phyloP scores from a whole-genome alignment of 2,797 vertebrate species.

The Betta splendens region DNA sequence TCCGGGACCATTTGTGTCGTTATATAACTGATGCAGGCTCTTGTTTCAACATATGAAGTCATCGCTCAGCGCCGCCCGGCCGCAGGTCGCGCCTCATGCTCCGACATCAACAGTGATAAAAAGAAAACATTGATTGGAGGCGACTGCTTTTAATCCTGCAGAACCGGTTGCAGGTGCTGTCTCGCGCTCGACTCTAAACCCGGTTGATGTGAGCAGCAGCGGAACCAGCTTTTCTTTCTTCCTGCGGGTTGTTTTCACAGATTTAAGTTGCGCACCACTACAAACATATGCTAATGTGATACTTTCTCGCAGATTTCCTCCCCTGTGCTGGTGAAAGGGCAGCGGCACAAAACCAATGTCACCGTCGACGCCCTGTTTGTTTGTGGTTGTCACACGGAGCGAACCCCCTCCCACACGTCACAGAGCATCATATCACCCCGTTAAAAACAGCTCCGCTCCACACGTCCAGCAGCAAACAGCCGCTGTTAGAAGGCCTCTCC shows the following conservation, averaged over 20 bases:
- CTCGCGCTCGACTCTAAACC: slow-evolving; percentile 38
- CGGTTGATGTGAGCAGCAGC: slow-evolving; percentile 1
- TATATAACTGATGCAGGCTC: slow-evolving; percentile 37
- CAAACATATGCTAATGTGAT: slow-evolving; percentile 33
- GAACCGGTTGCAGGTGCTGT: not conserved
- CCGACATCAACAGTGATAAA: not conserved
- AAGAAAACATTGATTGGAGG: not conserved
- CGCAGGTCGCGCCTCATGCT: slow-evolving; percentile 18
- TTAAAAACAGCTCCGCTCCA: slow-evolving; percentile 42
- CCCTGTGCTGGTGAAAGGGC: slow-evolving; percentile 23
- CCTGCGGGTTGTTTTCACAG: slow-evolving; percentile 11
- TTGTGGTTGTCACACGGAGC: slow-evolving; percentile 4
- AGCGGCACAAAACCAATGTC: slow-evolving; percentile 35
- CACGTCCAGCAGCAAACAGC: slow-evolving; percentile 51
- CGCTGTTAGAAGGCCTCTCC: slow-evolving; percentile 26
- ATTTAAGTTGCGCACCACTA: slow-evolving; percentile 18
- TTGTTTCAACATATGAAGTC: slow-evolving; percentile 14
- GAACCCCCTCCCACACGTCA: slow-evolving; percentile 23
- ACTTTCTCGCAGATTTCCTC: slow-evolving; percentile 17
- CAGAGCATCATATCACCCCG: slow-evolving; percentile 41
- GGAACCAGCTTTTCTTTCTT: not conserved
- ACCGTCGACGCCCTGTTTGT: slow-evolving; percentile 18
- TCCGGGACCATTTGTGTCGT: slow-evolving; percentile 39
- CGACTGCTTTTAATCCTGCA: not conserved
- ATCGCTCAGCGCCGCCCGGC: slow-evolving; percentile 1